Conservation (phyloP, 2,888 invertebrate genomes). For the Mimas tiliae region DNA sequence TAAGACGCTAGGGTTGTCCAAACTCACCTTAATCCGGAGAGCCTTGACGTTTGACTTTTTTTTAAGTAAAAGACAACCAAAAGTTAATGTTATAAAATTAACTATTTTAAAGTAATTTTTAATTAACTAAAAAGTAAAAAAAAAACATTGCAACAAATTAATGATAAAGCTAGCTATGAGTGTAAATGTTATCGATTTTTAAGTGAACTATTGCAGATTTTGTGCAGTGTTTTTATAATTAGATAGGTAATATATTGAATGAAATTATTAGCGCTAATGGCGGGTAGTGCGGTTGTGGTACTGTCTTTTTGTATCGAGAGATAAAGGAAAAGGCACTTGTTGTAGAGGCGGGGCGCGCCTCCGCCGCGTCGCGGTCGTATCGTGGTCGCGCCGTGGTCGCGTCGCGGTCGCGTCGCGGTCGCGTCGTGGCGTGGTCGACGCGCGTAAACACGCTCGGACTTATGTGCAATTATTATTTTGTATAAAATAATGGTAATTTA, state of each 20-base stretch:
- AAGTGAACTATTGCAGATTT: constrained; percentile 83
- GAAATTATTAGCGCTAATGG: constrained; percentile 81
- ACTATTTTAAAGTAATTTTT: constrained; percentile 80
- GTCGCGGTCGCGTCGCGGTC: neutral
- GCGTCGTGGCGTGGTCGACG: constrained; percentile 38
- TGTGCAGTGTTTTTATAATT: constrained; percentile 85
- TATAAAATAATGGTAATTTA: constrained; percentile 80
- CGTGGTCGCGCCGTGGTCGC: neutral
- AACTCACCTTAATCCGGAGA: constrained; percentile 69
- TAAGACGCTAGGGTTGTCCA: constrained; percentile 69
- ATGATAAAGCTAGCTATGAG: constrained; percentile 84
- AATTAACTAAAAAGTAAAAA: constrained; percentile 71
- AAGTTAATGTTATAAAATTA: constrained; percentile 83
- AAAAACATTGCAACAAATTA: constrained; percentile 84
- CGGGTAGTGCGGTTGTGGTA: constrained; percentile 68
- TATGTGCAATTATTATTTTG: constrained; percentile 86
- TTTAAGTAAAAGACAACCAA: constrained; percentile 84
- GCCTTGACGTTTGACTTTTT: constrained; percentile 76
- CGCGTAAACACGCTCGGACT: constrained; percentile 73
- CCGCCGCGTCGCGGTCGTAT: constrained; percentile 37
- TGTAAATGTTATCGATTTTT: constrained; percentile 84
- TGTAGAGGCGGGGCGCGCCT: constrained; percentile 47
- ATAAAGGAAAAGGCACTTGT: constrained; percentile 50
- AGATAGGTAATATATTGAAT: constrained; percentile 86
- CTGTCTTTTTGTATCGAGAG: constrained; percentile 57